Evolutionary conservation across 2,113 vertebrate species (phyloP).

Genomic region (Lynx canadensis): DNA sequence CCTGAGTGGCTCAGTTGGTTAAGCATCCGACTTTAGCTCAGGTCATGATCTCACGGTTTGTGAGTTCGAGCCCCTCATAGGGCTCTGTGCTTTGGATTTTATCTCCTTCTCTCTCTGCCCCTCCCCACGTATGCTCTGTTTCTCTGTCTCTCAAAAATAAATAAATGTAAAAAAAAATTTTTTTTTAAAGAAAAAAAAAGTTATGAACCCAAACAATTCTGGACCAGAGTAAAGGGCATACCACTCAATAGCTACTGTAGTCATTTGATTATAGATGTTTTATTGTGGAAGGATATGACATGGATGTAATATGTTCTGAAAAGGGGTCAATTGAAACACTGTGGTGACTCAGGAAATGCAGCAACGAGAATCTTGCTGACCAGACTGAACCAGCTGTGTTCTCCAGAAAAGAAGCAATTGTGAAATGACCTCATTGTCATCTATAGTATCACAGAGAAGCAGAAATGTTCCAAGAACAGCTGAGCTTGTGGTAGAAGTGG

Average conservation of each 20-base stretch:
- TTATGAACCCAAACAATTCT: background rate
- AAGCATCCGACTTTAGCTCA: no score
- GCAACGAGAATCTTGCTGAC: constrained; percentile 30
- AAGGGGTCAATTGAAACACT: constrained; percentile 52
- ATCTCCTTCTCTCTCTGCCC: no score
- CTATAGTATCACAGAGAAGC: background rate
- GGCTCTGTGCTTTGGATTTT: no score
- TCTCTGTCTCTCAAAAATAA: no score
- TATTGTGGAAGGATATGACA: constrained; percentile 37
- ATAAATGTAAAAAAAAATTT: no score
- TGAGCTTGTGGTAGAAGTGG: background rate
- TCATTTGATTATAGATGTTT: constrained; percentile 46
- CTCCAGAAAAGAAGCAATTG: constrained; percentile 62
- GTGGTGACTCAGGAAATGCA: constrained; percentile 49
- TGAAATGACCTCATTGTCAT: constrained; percentile 64
- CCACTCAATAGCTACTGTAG: constrained; percentile 1
- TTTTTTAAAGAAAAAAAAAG: background rate
- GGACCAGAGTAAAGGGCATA: background rate
- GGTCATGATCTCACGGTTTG: no score
- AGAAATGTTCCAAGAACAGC: constrained; percentile 53
- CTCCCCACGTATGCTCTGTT: no score
- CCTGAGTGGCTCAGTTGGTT: no score
- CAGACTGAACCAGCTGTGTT: constrained; percentile 64
- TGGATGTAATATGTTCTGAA: constrained; percentile 32
- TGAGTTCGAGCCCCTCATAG: no score